phyloP scores from a whole-genome alignment of 2,113 vertebrate genomes.

The Centropus unirufus region DNA sequence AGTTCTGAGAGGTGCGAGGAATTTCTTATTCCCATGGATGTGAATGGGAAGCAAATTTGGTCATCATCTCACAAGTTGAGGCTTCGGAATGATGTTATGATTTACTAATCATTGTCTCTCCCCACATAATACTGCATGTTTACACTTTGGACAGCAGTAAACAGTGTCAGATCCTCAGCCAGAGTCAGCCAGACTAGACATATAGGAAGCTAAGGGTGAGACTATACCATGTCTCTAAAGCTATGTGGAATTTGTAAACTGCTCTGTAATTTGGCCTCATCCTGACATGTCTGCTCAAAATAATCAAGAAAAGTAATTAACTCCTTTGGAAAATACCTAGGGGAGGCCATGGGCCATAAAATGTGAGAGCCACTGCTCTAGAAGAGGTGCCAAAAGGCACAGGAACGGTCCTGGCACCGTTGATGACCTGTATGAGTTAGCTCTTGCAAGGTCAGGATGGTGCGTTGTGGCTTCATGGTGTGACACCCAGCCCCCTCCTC shows the following conservation, averaged over 20 bases:
- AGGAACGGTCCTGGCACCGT: neutral
- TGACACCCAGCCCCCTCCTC: neutral
- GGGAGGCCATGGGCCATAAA: neutral
- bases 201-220: neutral
- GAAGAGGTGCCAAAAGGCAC: neutral
- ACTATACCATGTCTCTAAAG: neutral
- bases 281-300: neutral
- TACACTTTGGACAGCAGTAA: neutral
- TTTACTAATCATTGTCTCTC: neutral
- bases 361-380: accelerated
- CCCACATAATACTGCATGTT: neutral
- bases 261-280: neutral
- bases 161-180: neutral
- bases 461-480: neutral
- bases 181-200: neutral
- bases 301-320: neutral
- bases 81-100: neutral
- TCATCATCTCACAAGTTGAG: neutral
- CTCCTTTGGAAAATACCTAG: neutral
- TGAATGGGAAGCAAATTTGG: neutral
- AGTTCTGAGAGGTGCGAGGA: neutral
- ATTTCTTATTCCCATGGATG: neutral
- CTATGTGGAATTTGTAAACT: neutral
- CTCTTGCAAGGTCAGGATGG: accelerated
- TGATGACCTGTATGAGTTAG: neutral